Percentiles rank a stretch among this genome's conserved stretches.
Conservation (phyloP, 2,113 vertebrate genomes). For the Jaculus jaculus region DNA sequence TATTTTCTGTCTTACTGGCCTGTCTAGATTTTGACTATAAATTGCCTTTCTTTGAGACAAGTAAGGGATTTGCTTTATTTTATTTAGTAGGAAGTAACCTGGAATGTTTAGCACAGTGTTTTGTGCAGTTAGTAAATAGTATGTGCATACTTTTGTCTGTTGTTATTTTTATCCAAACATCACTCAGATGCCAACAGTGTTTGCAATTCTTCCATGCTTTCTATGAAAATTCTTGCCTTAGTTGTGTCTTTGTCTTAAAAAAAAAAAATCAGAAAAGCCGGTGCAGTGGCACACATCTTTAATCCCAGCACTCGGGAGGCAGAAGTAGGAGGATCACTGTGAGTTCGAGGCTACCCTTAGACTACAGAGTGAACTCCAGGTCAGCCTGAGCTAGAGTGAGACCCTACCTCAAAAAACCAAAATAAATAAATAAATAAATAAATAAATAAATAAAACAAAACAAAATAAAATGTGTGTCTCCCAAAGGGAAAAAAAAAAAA, state of each 20-base stretch:
- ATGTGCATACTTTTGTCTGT: background rate
- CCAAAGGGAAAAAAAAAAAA: background rate
- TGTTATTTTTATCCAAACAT: background rate
- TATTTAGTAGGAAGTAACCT: background rate
- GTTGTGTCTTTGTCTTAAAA: background rate
- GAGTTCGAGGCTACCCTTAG: too few relatives aligned
- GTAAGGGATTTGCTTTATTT: background rate
- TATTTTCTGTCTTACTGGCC: background rate
- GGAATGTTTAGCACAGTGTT: background rate
- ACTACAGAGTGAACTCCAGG: too few relatives aligned
- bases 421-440: too few relatives aligned
- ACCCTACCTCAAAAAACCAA: too few relatives aligned
- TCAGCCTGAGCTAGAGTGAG: too few relatives aligned
- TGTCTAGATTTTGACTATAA: background rate
- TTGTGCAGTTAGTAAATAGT: background rate
- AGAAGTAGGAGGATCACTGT: too few relatives aligned
- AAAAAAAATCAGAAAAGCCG: background rate
- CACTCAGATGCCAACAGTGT: background rate
- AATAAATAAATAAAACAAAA: too few relatives aligned
- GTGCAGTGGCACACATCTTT: too few relatives aligned
- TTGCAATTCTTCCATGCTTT: background rate
- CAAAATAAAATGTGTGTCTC: background rate
- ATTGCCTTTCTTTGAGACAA: background rate
- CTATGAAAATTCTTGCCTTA: background rate
- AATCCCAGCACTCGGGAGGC: too few relatives aligned